A percentile compares a stretch with the other conserved stretches of the same genome.
These are phyloP conservation scores for Ctenicera cuprea DNA, from an alignment of 2,888 invertebrate genomes.

Conservation along the genomic window DNA sequence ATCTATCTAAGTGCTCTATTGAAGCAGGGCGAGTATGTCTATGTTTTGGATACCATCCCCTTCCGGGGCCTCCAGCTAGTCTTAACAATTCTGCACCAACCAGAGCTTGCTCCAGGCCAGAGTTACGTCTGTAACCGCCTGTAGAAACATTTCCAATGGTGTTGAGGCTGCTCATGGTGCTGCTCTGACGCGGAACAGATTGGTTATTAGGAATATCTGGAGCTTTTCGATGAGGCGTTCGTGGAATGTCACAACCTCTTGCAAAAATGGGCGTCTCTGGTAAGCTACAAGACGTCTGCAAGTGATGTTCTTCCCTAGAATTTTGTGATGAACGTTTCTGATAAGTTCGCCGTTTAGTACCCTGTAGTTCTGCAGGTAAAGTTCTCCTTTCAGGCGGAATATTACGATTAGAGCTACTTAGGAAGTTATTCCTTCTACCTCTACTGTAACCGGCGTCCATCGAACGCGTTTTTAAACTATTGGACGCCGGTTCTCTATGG, in stretches of 20 bases:
- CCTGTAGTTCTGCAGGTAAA: constrained; percentile 81
- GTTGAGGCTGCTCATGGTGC: constrained; percentile 77
- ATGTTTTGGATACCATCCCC: constrained; percentile 90
- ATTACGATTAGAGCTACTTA: constrained; percentile 75
- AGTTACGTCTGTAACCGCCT: constrained; percentile 63
- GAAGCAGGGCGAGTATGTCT: constrained; percentile 83
- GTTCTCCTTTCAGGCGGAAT: constrained; percentile 83
- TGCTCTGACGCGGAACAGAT: constrained; percentile 79
- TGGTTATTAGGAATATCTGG: constrained; percentile 75
- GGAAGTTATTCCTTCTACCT: constrained; percentile 65
- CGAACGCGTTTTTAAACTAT: constrained; percentile 88
- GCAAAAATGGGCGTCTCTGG: constrained; percentile 94
- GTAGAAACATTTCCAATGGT: constrained; percentile 73
- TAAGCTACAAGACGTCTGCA: constrained; percentile 90
- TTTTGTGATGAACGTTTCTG: constrained; percentile 74
- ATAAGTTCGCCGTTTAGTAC: constrained; percentile 67
- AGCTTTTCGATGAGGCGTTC: constrained; percentile 85
- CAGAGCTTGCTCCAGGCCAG: constrained; percentile 73
- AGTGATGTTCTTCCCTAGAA: constrained; percentile 77
- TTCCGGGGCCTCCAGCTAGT: constrained; percentile 86
- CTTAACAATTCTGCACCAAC: constrained; percentile 88
- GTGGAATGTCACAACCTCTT: constrained; percentile 88
- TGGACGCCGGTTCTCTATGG: constrained; percentile 78
- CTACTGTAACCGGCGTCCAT: constrained; percentile 87
- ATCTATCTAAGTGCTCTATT: constrained; percentile 88